Base-by-base conservation (phyloP, 2,888 invertebrate species). In the Drosophila testacea region DNA sequence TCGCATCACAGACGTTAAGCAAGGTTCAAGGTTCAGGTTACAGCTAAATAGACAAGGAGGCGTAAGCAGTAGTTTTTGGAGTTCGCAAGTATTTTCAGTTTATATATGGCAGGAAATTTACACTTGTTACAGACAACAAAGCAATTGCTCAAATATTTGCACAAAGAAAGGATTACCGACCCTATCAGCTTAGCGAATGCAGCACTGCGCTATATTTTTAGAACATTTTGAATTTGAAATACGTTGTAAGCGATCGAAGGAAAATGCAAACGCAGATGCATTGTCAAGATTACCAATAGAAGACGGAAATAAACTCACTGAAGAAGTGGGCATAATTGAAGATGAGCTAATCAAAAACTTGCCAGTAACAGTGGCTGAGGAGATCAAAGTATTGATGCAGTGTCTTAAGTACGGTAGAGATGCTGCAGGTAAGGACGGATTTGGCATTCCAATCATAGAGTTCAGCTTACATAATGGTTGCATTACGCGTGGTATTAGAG, bases 21-120 rank as follows among this genome's bases (percentile, higher is more conserved):
- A 11, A 44, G 27, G 27, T 44, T 22, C 44, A 44, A 11, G n/a
- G n/a, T n/a, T n/a, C 44, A 44, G 44, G 44, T 11, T 44, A 44
- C 6, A 44, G 44, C 27, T 27, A 44, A 27, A 27, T 27, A 27
- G 27, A 44, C 11, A 27, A 44, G 22, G 27, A 27, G 11, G 44
- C 27, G 22, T 44, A 27, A 27, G 44, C 44, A 22, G 44, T 11
- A 11, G 10, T 44, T 27, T 27, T 22, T 42, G 9, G 22, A 1
- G 41, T 42, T 42, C 22, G 41, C 9, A 42, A 42, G 16, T 42
- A 42, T 42, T 42, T 10, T 10, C 27, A 44, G 27, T 44, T 6
- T 11, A 11, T 11, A 44, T 44, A 27, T 44, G 44, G 44, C 10
- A 44, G 44, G 13, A 16, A 16, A 16, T 16, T 16, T 16, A 16